Evolutionary conservation across 2,797 vertebrate genomes (phyloP).

Genomic region (Tiaroga cobitis): DNA sequence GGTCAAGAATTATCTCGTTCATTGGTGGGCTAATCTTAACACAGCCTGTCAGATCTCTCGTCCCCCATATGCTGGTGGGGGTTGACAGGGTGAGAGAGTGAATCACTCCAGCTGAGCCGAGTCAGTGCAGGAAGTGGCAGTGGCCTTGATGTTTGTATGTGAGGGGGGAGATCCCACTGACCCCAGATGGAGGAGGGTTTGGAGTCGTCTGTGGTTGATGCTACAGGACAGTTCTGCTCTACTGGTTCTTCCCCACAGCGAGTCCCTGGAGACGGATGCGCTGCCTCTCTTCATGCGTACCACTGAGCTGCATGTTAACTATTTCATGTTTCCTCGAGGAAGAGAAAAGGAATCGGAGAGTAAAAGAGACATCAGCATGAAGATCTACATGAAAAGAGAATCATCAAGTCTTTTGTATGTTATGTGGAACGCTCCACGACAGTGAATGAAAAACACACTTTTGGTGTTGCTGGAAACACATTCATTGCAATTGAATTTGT

Average conservation of each 20-base stretch:
- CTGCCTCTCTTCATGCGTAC: slow-evolving; percentile 21
- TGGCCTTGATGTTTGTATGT: slow-evolving; percentile 38
- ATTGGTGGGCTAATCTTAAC: slow-evolving; percentile 41
- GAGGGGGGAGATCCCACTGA: slow-evolving; percentile 22
- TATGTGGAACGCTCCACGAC: background rate
- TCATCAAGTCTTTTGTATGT: slow-evolving; percentile 4
- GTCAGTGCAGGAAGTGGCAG: slow-evolving; percentile 12
- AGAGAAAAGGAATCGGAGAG: slow-evolving; percentile 3
- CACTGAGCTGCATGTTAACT: slow-evolving; percentile 30
- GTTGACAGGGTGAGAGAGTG: slow-evolving; percentile 18
- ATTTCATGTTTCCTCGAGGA: slow-evolving; percentile 20
- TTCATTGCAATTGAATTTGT: slow-evolving; percentile 3
- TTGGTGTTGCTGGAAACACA: slow-evolving; percentile 18
- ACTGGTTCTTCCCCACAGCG: slow-evolving; percentile 42
- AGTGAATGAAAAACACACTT: slow-evolving; percentile 11
- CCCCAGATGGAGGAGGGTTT: slow-evolving; percentile 36
- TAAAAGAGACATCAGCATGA: background rate
- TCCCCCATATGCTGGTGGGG: slow-evolving; percentile 15
- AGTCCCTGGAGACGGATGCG: slow-evolving; percentile 30
- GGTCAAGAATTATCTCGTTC: slow-evolving; percentile 45
- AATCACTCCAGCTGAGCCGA: slow-evolving; percentile 48
- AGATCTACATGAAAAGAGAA: background rate
- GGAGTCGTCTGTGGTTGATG: slow-evolving; percentile 38
- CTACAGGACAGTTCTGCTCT: slow-evolving; percentile 51
- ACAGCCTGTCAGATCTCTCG: slow-evolving; percentile 30